Evolutionary conservation across 2,888 invertebrate species (phyloP), one percentile per base, ranked within the genome.

Genomic region (Sialis lutaria): DNA sequence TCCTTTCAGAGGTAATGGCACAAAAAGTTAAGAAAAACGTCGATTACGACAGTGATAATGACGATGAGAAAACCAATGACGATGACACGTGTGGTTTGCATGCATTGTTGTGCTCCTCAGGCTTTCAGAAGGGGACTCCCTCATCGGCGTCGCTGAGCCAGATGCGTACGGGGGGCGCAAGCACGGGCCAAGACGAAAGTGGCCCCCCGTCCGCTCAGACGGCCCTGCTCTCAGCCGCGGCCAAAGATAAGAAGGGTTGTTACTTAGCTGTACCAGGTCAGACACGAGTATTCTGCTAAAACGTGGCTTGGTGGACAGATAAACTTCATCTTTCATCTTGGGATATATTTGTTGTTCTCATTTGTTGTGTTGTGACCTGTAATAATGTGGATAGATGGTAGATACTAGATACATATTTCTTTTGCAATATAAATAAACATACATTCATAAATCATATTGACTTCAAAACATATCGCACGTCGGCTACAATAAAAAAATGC

Each of bases 231-330:
- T 22, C 22, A 22, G 22, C 22, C 22, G 22, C 22, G 22, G 59
- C 64, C 46, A 64, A 65, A 60, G 69, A 67, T 58, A 64, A 66
- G 56, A 72, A 72, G 62, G 73, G 72, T 59, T 69, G 70, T 52
- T 72, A 72, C 62, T 64, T 70, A 57, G 67, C 72, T 55, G 65
- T 73, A 60, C 69, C 73, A 73, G 74, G 73, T 73, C 68, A 64
- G 65, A 58, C 22, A 22, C 22, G 22, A 22, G 22, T 22, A 22
- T 22, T 22, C 22, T 22, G 22, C 22, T 22, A 22, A 22, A 22
- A 22, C 22, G 22, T 22, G 2, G 22, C 22, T 22, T 22, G 22
- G 22, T 22, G 22, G 22, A 22, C 22, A 22, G 22, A 22, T 22
- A 22, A 22, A 22, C 22, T 22, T 22, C 22, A 22, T 22, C 22